Evolutionary conservation across 2,797 vertebrate genomes (phyloP), one percentile per base, ranked within the genome.

Genomic region (Argya squamiceps): DNA sequence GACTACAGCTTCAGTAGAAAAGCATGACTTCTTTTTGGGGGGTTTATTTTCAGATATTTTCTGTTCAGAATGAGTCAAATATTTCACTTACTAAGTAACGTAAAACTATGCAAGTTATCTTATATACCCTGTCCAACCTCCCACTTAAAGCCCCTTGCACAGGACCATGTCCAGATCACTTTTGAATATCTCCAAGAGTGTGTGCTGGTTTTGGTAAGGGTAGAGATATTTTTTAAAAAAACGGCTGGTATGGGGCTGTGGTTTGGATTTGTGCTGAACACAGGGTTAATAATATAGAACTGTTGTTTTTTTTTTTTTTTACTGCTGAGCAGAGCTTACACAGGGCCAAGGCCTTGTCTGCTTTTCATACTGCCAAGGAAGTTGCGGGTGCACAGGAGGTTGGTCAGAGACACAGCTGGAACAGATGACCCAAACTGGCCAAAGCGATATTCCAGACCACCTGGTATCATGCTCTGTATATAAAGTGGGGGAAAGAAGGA

Each of bases 361-460:
- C 12, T 32, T 60, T 81, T 34, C 15, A 9, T 47, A 10, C 8
- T 26, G 24, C 26, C 41, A 53, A 36, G 55, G 30, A 75, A 32
- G 4, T 10, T 55, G 22, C 2, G 6, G 11, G 13, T 50, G 3
- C 21, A 8, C 1, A 1, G 43, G 19, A 63, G 3, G 1, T 0
- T 52, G 14, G 13, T 8, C 47, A 15, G 34, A 75, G 15, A 47
- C 5, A 7, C 4, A 59, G 12, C 6, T 10, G 5, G 16, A 32
- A 73, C 6, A 26, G 4, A 37, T 44, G 9, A 39, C 17, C 30
- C 7, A 32, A 32, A 60, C 3, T 32, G 21, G 4, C 9, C 22
- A 60, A 75, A 47, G 9, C 10, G 12, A 20, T 16, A 36, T 36
- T 53, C 26, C 30, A 75, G 47, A 53, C 9, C 15, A 8, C 13